phyloP scores from a whole-genome alignment of 1,140 invertebrate species.

The Frieseomelitta varia region DNA sequence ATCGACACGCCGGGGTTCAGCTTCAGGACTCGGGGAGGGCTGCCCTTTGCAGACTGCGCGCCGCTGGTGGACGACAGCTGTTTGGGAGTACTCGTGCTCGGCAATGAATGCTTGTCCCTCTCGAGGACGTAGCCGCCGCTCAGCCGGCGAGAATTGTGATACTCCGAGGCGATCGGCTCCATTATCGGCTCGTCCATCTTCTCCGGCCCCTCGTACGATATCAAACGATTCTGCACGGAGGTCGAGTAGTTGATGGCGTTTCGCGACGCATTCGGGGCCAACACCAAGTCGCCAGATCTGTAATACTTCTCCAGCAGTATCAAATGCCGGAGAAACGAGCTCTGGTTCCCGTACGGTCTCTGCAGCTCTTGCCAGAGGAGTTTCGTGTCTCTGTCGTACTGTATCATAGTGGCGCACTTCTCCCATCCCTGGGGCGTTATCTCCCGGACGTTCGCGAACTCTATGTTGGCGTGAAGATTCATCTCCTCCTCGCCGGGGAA shows the following conservation, averaged over 20 bases:
- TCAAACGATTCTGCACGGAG: slow-evolving; percentile 89
- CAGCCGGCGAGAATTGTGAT: slow-evolving; percentile 71
- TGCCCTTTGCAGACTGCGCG: slow-evolving; percentile 41
- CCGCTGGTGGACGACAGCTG: neutral
- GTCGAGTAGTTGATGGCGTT: slow-evolving; percentile 90
- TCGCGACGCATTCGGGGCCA: slow-evolving; percentile 87
- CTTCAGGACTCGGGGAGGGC: slow-evolving; percentile 63
- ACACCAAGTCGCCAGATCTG: slow-evolving; percentile 87
- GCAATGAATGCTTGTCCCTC: slow-evolving; percentile 59
- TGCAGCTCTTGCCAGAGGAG: slow-evolving; percentile 90
- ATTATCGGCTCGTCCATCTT: slow-evolving; percentile 78
- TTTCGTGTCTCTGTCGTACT: slow-evolving; percentile 91
- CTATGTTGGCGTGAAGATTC: slow-evolving; percentile 88
- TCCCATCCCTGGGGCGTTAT: slow-evolving; percentile 91
- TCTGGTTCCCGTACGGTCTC: slow-evolving; percentile 92
- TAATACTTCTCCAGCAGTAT: slow-evolving; percentile 92
- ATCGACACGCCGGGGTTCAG: slow-evolving; percentile 78
- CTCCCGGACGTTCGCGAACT: slow-evolving; percentile 86
- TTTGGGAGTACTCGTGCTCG: slow-evolving; percentile 35
- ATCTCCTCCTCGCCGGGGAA: slow-evolving; percentile 91
- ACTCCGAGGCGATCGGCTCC: slow-evolving; percentile 73
- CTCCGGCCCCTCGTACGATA: slow-evolving; percentile 86
- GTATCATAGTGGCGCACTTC: slow-evolving; percentile 89
- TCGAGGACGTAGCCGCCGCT: slow-evolving; percentile 75
- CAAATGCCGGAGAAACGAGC: slow-evolving; percentile 90